These are phyloP conservation scores for Hafferia zeledoni DNA, from an alignment of 2,797 vertebrate species.

Conservation along the genomic window DNA sequence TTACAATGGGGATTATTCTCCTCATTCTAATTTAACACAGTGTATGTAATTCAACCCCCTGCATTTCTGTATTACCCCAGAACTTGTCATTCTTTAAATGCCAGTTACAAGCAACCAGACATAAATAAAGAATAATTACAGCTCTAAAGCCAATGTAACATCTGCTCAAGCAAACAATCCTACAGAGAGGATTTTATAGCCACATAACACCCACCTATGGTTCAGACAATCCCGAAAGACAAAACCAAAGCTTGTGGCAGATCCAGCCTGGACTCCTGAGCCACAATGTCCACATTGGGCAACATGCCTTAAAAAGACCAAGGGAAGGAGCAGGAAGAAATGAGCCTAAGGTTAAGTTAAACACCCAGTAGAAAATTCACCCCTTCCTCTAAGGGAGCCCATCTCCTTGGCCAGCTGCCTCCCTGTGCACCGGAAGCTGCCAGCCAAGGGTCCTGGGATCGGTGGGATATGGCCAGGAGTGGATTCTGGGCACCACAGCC, in stretches of 20 bases:
- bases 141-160: conserved; percentile 27
- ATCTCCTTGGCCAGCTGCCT: background rate
- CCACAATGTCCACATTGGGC: background rate
- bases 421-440: background rate
- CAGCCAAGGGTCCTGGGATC: background rate
- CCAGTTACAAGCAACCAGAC: conserved; percentile 30
- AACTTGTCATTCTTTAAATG: conserved; percentile 40
- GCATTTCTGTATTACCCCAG: background rate
- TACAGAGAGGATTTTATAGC: background rate
- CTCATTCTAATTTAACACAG: background rate
- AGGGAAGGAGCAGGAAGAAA: background rate
- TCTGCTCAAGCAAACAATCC: conserved; percentile 33
- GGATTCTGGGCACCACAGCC: background rate
- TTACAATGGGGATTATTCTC: background rate
- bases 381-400: background rate
- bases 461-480: background rate
- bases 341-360: background rate
- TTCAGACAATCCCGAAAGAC: background rate
- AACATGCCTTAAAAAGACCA: background rate
- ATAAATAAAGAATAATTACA: conserved; percentile 59
- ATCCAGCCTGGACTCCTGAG: background rate
- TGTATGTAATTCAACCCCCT: background rate
- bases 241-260: background rate
- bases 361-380: background rate
- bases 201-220: background rate